phyloP scores from a whole-genome alignment of 2,113 vertebrate species.

The Carassius auratus region DNA sequence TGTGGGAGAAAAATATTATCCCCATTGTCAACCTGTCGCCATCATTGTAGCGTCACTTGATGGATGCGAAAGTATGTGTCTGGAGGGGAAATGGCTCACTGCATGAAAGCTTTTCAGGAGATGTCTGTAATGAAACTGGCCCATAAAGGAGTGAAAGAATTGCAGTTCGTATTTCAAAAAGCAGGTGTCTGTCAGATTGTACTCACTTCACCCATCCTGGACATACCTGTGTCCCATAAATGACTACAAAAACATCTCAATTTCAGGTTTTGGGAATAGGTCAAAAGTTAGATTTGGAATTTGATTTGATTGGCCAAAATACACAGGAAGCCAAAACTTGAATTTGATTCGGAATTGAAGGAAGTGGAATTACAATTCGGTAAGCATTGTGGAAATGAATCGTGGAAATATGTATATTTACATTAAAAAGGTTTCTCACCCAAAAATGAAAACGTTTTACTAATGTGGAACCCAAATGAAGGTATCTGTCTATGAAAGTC shows the following conservation, averaged over 20 bases:
- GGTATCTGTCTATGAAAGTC: background rate
- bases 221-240: slow-evolving; percentile 1
- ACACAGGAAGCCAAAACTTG: background rate
- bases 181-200: slow-evolving; percentile 13
- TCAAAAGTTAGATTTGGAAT: background rate
- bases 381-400: background rate
- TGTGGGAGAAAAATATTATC: slow-evolving; percentile 73
- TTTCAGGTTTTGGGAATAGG: background rate
- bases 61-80: slow-evolving; percentile 63
- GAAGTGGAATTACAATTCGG: background rate
- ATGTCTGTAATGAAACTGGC: slow-evolving; percentile 44
- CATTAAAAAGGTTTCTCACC: background rate
- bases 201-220: background rate
- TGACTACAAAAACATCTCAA: background rate
- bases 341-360: background rate
- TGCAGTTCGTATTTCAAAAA: slow-evolving; percentile 28
- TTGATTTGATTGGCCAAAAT: background rate
- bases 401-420: background rate
- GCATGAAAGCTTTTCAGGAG: slow-evolving; percentile 58
- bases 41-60: slow-evolving; percentile 76
- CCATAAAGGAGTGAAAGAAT: slow-evolving; percentile 22
- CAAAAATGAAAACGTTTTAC: background rate
- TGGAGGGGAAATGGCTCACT: slow-evolving; percentile 47
- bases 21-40: slow-evolving; percentile 68
- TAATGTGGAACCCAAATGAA: background rate